phyloP scores from a whole-genome alignment of 2,113 vertebrate genomes.

The Rhinogobius similis region DNA sequence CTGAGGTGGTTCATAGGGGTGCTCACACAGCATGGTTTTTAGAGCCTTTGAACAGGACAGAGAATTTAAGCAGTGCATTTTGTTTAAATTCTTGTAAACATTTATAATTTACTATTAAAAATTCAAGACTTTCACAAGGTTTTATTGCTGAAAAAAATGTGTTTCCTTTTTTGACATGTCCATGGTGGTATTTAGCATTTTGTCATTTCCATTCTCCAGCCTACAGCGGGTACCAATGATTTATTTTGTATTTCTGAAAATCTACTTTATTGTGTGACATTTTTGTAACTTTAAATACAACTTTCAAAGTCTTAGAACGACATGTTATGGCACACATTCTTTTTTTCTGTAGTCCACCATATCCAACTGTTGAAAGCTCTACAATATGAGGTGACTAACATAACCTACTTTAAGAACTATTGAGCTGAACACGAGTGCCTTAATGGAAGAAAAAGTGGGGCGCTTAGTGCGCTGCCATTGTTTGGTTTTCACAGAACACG shows the following conservation, averaged over 20 bases:
- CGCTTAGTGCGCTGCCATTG: slow-evolving; percentile 1
- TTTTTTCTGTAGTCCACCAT: background rate
- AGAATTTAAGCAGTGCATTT: too few relatives aligned
- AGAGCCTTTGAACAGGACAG: too few relatives aligned
- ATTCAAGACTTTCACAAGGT: too few relatives aligned
- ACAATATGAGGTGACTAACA: background rate
- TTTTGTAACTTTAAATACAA: background rate
- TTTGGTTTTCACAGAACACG: slow-evolving; percentile 21
- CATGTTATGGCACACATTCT: background rate
- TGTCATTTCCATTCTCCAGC: background rate
- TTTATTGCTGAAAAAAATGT: too few relatives aligned
- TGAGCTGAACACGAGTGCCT: background rate
- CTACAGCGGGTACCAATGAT: background rate
- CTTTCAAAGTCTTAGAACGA: background rate
- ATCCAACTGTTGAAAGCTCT: background rate
- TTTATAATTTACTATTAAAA: too few relatives aligned
- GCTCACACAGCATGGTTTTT: too few relatives aligned
- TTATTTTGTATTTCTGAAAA: background rate
- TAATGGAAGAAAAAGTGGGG: background rate
- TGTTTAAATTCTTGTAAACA: too few relatives aligned
- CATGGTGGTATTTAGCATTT: background rate
- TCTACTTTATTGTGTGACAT: background rate
- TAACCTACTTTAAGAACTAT: background rate
- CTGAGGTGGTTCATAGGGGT: too few relatives aligned
- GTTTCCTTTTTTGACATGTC: background rate